These are phyloP conservation scores for Junonia oenone DNA, from an alignment of 2,888 invertebrate genomes.

Conservation along the genomic window DNA sequence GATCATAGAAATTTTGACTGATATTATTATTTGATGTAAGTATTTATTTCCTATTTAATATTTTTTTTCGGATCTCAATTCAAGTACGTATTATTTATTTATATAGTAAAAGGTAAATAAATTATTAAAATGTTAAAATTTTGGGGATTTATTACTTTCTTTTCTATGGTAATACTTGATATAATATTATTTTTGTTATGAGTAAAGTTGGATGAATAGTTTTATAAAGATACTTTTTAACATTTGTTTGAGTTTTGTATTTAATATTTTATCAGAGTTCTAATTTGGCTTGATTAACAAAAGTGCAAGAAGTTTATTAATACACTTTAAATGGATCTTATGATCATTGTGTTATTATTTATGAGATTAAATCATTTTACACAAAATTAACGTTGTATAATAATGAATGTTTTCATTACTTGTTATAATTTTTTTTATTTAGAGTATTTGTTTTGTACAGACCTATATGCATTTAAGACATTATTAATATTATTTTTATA, in stretches of 20 bases:
- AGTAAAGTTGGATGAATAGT: not conserved
- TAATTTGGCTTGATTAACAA: no score
- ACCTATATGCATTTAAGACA: not conserved
- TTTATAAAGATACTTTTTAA: no score
- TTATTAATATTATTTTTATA: not conserved
- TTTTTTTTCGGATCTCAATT: slow-evolving; percentile 5
- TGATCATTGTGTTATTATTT: not conserved
- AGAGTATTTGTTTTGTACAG: not conserved
- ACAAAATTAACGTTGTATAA: not conserved
- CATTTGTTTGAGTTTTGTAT: no score
- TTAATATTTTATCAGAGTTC: no score
- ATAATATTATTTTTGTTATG: not conserved
- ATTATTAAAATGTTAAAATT: not conserved
- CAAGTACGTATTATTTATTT: not conserved
- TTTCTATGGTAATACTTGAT: not conserved
- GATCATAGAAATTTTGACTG: slow-evolving; percentile 57
- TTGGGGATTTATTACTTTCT: not conserved
- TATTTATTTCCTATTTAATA: slow-evolving; percentile 16
- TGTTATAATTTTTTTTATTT: not conserved
- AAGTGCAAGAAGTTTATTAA: not conserved
- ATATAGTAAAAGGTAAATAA: not conserved
- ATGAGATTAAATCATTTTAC: not conserved
- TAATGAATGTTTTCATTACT: not conserved
- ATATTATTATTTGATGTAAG: slow-evolving; percentile 17
- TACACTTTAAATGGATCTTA: not conserved